Evolutionary conservation across 2,113 vertebrate genomes (phyloP), one percentile per base, ranked within the genome.

Genomic region (Mirza zaza): DNA sequence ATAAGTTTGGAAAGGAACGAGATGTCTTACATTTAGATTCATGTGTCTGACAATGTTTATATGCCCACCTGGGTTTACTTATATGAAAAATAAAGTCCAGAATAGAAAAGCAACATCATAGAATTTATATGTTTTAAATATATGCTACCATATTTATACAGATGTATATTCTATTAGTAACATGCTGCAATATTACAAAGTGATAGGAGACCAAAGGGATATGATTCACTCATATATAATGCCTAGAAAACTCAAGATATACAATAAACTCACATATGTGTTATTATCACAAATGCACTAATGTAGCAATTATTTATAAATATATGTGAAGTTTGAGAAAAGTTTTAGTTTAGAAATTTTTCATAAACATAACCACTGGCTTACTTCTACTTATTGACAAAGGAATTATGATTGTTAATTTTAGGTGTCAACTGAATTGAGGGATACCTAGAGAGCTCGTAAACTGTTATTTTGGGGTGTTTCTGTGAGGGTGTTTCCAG

Each of bases 1-100:
- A 90, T 68, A 75, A 96, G 76, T 65, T 88, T 94, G 20, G 23
- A 94, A 96, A 94, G 73, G 13, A 95, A 39, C 84, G 68, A 89
- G 34, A 92, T 71, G 10, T 48, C 55, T 95, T 61, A 79, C 45
- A 87, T 86, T 97, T 91, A 94, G 85, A 92, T 70, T 82, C 68
- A 52, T 61, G 42, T 85, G 45, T 82, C 75, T 95, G 45, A 87
- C 34, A 81, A n/a, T 57, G 34, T n/a, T 96, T 81, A 11, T 50
- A 27, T 88, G 52, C 42, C 48, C 88, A 81, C 23, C 75, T 97
- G 29, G 18, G 4, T 83, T 95, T 97, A 42, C 34, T 94, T 75
- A n/a, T 13, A 63, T 32, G 6, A 65, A 81, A 42, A 42, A 50
- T 63, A 81, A 76, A 92, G 52, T 42, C 27, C 27, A 63, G 67